These are phyloP conservation scores for Microtus pennsylvanicus DNA, from an alignment of 2,113 vertebrate species.

Conservation along the genomic window DNA sequence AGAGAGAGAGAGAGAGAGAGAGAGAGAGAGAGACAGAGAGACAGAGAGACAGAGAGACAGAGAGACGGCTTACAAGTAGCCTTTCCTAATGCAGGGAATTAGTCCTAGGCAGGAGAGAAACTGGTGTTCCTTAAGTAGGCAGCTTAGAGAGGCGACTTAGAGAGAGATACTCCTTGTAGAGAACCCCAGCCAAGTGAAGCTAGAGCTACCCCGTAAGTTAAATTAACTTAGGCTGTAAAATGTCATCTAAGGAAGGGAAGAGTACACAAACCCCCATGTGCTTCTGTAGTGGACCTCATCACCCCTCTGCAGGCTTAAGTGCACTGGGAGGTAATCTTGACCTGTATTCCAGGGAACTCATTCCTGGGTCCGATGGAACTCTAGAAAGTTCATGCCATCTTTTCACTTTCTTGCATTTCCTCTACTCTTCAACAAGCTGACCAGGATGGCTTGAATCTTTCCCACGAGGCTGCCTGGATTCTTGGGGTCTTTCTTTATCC, in stretches of 20 bases:
- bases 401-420: neutral
- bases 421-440: neutral
- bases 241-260: neutral
- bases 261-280: neutral
- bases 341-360: neutral
- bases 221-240: neutral
- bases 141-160: no score
- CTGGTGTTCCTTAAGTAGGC: neutral
- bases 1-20: neutral
- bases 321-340: rapidly evolving
- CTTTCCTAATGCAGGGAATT: neutral
- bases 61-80: neutral
- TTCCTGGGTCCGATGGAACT: rapidly evolving
- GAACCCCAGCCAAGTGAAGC: neutral
- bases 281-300: neutral
- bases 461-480: neutral
- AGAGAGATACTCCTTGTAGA: neutral
- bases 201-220: neutral
- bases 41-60: no score
- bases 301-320: neutral
- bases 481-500: neutral
- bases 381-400: neutral
- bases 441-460: neutral
- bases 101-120: neutral
- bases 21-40: no score